These are phyloP conservation scores for Aporrectodea caliginosa DNA, from an alignment of 1,140 invertebrate genomes.

Conservation along the genomic window DNA sequence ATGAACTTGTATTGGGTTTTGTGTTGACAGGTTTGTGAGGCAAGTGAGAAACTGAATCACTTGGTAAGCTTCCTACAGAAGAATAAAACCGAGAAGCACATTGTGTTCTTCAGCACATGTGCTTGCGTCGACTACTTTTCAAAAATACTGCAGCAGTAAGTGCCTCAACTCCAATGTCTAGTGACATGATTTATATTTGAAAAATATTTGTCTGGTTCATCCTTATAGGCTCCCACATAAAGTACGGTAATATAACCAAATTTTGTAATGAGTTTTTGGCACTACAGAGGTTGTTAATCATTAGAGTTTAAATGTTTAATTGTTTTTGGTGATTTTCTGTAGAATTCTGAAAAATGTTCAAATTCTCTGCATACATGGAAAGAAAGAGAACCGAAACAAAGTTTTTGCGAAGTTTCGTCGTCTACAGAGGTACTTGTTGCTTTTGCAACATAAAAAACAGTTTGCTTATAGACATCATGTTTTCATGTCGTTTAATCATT, in stretches of 20 bases:
- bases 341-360: conserved; percentile 62
- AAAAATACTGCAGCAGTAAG: conserved; percentile 63
- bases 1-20: too few species aligned
- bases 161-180: conserved; percentile 32
- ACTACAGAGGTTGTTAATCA: background rate
- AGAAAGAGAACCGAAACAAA: conserved; percentile 81
- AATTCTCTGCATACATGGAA: conserved; percentile 81
- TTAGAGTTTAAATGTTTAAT: background rate
- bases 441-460: too few species aligned
- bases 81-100: conserved; percentile 69
- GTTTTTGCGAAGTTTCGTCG: conserved; percentile 79
- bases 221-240: too few species aligned
- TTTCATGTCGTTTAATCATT: too few species aligned
- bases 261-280: background rate
- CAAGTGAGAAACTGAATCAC: conserved; percentile 71
- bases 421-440: conserved; percentile 60
- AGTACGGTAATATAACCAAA: background rate
- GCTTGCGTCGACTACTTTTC: conserved; percentile 94
- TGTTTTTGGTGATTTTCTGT: too few species aligned
- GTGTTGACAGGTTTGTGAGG: conserved; percentile 68
- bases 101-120: conserved; percentile 94
- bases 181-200: too few species aligned
- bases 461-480: too few species aligned
- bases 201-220: too few species aligned
- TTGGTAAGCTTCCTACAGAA: conserved; percentile 70